A percentile compares a stretch with the other conserved stretches of the same genome.
These are phyloP conservation scores for Proales similis DNA, from an alignment of 1,140 invertebrate genomes.

Conservation along the genomic window DNA sequence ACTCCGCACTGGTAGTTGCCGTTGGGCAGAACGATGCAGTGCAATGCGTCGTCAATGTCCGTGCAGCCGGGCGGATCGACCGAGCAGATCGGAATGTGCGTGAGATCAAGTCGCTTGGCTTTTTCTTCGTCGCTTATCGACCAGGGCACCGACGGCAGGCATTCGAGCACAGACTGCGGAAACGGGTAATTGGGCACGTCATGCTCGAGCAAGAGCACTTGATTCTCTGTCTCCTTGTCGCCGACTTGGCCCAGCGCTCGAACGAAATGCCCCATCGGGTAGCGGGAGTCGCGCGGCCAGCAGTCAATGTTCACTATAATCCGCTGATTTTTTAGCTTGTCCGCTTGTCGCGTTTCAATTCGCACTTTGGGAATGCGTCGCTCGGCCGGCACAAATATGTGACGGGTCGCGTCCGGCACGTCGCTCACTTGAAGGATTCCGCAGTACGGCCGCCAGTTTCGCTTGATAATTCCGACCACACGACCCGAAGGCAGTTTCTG, in stretches of 20 bases:
- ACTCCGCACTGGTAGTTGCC: conserved; percentile 46
- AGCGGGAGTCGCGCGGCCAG: conserved; percentile 35
- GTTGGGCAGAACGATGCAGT: conserved; percentile 58
- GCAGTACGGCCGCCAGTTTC: conserved; percentile 74
- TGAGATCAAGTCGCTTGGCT: conserved; percentile 69
- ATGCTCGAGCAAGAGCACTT: conserved; percentile 84
- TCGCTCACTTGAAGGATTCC: conserved; percentile 26
- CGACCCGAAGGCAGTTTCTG: conserved; percentile 65
- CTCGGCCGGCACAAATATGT: conserved; percentile 32
- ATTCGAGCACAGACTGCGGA: conserved; percentile 82
- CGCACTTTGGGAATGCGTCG: conserved; percentile 33
- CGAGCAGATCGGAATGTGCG: conserved; percentile 79
- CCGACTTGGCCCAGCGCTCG: conserved; percentile 52
- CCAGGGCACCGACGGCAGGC: conserved; percentile 83
- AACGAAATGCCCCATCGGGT: conserved; percentile 53
- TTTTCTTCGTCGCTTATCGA: conserved; percentile 72
- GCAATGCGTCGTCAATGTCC: conserved; percentile 96
- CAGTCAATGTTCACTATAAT: conserved; percentile 34
- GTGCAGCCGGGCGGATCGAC: conserved; percentile 98
- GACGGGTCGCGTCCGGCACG: conserved; percentile 2
- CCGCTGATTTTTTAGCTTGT: conserved; percentile 24
- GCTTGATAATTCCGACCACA: conserved; percentile 85
- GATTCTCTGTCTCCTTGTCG: conserved; percentile 85
- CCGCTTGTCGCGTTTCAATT: conserved; percentile 36
- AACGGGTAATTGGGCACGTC: conserved; percentile 92